phyloP scores from a whole-genome alignment of 2,888 invertebrate genomes.

The Mimas tiliae region DNA sequence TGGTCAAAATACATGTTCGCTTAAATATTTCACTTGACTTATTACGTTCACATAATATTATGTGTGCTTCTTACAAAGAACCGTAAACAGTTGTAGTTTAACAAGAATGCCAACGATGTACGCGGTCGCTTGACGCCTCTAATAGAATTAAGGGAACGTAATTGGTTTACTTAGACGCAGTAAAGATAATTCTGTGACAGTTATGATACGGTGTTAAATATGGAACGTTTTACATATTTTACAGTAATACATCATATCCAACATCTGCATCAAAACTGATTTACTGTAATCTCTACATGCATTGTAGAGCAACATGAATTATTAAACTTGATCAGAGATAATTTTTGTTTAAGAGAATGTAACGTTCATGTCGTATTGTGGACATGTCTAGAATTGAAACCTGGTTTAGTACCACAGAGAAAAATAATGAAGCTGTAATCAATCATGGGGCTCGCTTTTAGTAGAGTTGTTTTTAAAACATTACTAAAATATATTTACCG shows the following conservation, averaged over 20 bases:
- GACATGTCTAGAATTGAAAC: background rate
- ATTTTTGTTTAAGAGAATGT: background rate
- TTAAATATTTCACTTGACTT: constrained; percentile 1
- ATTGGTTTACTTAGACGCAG: constrained; percentile 63
- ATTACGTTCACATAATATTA: background rate
- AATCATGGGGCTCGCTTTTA: background rate
- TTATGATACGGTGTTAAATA: constrained; percentile 17
- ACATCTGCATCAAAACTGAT: background rate
- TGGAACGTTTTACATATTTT: background rate
- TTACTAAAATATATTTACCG: too few relatives aligned
- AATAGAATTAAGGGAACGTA: constrained; percentile 68
- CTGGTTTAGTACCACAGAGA: background rate
- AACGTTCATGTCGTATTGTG: background rate
- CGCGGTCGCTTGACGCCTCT: constrained; percentile 49
- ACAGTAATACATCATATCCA: background rate
- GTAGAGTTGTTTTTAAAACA: too few relatives aligned
- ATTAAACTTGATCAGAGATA: background rate
- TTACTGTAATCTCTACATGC: background rate
- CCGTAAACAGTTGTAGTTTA: constrained; percentile 32
- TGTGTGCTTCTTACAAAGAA: constrained; percentile 10
- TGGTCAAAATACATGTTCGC: constrained; percentile 31
- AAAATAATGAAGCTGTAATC: background rate
- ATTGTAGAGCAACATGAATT: background rate
- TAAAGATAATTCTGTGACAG: constrained; percentile 13
- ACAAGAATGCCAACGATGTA: constrained; percentile 45